Evolutionary conservation across 2,888 invertebrate species (phyloP), one percentile per base, ranked within the genome.

Genomic region (Nemapogon koenigi): DNA sequence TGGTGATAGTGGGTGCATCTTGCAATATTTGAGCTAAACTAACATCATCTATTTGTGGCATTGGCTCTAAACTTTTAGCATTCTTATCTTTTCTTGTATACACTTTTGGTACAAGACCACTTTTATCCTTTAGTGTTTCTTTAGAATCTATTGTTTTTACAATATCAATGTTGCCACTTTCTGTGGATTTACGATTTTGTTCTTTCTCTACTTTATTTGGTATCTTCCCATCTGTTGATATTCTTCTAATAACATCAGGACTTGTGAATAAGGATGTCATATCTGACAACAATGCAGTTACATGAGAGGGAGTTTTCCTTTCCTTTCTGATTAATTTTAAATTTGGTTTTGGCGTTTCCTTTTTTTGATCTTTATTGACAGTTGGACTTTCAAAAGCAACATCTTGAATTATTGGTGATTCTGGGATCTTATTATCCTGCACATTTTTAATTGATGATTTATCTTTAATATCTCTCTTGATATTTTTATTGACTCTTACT

Each of bases 221-320:
- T 15, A 57, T 46, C 52, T 82, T 83, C 30, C 56, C 61, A 38
- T 79, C 81, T 29, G 79, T 73, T 38, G 82, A 81, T 11, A 89
- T 87, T 49, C 89, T 78, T 49, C 88, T 78, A 41, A 89, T 89
- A 38, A 90, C 88, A 72, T 90, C 90, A 14, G 90, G 90, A 28
- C 89, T 85, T 4, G 90, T 89, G 59, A 90, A 90, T 41, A 90
- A 62, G 25, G 88, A 87, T 41, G 89, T 83, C 80, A 85, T 85
- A 53, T 85, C 84, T 22, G 78, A 69, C 27, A 81, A 65, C 49
- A 70, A 65, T 47, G 63, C 80, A 39, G 79, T 81, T 31, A 84
- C 70, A 53, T 83, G 84, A 11, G 83, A 79, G 13, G 85, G 83
- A 18, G 83, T 79, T 56, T 86, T 86, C 43, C 83, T 82, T 43